phyloP scores from a whole-genome alignment of 2,113 vertebrate genomes.

The Rhinoderma darwinii region DNA sequence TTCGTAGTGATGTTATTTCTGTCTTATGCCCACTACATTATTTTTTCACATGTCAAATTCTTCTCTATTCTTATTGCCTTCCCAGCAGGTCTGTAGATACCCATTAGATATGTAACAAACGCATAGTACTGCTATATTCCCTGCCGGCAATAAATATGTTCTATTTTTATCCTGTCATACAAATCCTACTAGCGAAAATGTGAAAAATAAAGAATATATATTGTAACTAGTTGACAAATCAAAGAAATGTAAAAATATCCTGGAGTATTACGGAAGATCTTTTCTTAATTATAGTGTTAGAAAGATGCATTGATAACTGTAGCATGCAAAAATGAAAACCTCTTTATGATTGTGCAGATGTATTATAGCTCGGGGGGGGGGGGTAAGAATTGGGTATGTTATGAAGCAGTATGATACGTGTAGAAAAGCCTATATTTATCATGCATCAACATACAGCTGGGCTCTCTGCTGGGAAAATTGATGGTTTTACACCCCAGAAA shows the following conservation, averaged over 20 bases:
- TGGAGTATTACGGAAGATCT: constrained; percentile 29
- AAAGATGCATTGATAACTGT: not conserved
- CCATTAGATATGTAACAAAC: constrained; percentile 18
- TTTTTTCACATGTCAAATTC: constrained; percentile 13
- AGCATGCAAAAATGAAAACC: constrained; percentile 2
- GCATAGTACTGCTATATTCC: not conserved
- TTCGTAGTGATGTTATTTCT: constrained; percentile 32
- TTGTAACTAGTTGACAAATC: constrained; percentile 7
- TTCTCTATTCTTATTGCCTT: not conserved
- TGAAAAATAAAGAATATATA: constrained; percentile 3
- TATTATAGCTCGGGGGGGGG: not conserved
- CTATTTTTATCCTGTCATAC: not conserved
- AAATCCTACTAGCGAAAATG: not conserved
- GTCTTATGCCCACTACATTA: constrained; percentile 12
- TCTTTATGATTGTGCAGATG: constrained; percentile 27
- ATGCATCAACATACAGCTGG: constrained; percentile 3
- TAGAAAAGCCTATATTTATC: constrained; percentile 24
- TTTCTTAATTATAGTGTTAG: not conserved
- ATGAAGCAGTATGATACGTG: not conserved
- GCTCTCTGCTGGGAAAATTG: constrained; percentile 8
- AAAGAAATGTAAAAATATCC: constrained; percentile 12
- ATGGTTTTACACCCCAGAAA: not conserved
- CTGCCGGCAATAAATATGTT: constrained; percentile 22
- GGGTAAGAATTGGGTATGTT: not conserved
- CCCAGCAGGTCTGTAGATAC: not conserved